phyloP scores from a whole-genome alignment of 2,797 vertebrate species.

The Dendrocincla fuliginosa region DNA sequence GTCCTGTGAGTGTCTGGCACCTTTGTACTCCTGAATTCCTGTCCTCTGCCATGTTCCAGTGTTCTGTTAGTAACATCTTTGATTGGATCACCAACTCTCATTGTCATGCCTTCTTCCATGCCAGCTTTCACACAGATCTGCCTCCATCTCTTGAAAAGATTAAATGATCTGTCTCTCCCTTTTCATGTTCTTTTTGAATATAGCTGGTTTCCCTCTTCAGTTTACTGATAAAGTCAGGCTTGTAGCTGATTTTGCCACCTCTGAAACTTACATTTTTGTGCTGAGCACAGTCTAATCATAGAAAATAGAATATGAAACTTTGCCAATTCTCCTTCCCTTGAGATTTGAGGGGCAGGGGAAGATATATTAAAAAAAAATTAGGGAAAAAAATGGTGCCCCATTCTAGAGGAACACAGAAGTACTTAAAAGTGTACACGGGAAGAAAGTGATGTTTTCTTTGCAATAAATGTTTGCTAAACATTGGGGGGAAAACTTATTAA shows the following conservation, averaged over 20 bases:
- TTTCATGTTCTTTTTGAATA: neutral
- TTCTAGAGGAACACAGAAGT: neutral
- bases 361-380: neutral
- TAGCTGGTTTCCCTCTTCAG: neutral
- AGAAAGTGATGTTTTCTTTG: neutral
- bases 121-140: neutral
- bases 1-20: neutral
- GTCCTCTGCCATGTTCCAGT: neutral
- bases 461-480: neutral
- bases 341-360: neutral
- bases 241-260: neutral
- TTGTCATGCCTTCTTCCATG: neutral
- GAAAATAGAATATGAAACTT: neutral
- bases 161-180: neutral
- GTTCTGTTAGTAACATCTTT: neutral
- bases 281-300: neutral
- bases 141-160: neutral
- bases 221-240: neutral
- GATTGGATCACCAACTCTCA: neutral
- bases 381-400: neutral
- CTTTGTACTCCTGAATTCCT: neutral
- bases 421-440: neutral
- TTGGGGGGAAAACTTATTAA: neutral
- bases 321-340: neutral
- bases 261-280: neutral